phyloP scores from a whole-genome alignment of 2,888 invertebrate species.

The Eilema depressum region DNA sequence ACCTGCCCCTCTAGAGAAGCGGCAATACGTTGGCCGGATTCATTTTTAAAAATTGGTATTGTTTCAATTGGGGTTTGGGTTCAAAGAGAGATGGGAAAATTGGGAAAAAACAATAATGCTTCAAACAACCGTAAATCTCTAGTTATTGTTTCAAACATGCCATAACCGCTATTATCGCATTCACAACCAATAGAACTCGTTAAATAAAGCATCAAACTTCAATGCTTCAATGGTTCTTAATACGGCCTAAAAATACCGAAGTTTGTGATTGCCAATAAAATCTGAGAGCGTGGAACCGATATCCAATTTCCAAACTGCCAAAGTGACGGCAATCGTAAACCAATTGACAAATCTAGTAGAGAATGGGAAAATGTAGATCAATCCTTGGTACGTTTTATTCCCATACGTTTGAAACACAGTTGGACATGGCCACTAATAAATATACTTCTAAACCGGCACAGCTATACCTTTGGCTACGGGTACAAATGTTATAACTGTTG shows the following conservation, averaged over 20 bases:
- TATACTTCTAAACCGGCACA: no score
- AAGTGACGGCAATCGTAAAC: slow-evolving; percentile 45
- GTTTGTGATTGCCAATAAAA: slow-evolving; percentile 44
- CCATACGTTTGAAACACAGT: slow-evolving; percentile 43
- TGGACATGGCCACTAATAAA: not conserved
- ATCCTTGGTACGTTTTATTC: slow-evolving; percentile 52
- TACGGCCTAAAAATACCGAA: slow-evolving; percentile 28
- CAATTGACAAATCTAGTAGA: slow-evolving; percentile 36
- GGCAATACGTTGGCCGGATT: no score
- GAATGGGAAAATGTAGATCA: slow-evolving; percentile 43
- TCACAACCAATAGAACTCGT: slow-evolving; percentile 8
- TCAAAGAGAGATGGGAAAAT: no score
- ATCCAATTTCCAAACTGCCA: slow-evolving; percentile 44
- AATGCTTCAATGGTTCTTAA: not conserved
- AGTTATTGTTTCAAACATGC: not conserved
- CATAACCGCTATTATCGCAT: not conserved
- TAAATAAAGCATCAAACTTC: slow-evolving; percentile 22
- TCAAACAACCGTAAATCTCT: not conserved
- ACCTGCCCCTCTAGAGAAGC: no score
- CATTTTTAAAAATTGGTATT: no score
- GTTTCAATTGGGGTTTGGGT: no score
- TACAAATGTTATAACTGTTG: not conserved
- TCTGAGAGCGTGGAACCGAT: slow-evolving; percentile 31
- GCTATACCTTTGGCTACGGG: not conserved
- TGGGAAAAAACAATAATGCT: not conserved